Base-by-base conservation (phyloP, 2,113 vertebrate genomes). In the Nycticorax nycticorax region DNA sequence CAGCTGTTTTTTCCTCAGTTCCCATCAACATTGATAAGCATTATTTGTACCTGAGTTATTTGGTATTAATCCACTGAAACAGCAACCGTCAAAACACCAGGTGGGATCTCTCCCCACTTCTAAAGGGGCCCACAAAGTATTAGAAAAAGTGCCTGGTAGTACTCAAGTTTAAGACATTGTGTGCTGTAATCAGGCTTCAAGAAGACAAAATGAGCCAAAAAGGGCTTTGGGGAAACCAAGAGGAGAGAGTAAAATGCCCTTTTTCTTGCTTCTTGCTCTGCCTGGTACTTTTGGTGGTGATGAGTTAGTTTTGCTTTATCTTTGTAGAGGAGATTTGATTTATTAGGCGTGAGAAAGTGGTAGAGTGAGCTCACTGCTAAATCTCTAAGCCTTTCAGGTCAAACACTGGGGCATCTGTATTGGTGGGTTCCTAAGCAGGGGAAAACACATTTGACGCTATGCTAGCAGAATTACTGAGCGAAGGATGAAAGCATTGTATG, bases 11-110 rank as follows among this genome's bases (percentile, higher is more conserved):
- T 69, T 13, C 2, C n/a, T 75, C 16, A 18, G 24, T 69, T 76
- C 27, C 39, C 21, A 18, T 83, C 30, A 26, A 26, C 0, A 0
- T 1, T 28, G 22, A 57, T 74, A 74, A 77, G 17, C 1, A 1
- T 33, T 64, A 5, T 66, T 86, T 85, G 28, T 53, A 11, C 27
- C 56, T 14, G 14, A 41, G 8, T 60, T 79, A 26, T 62, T 72
- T 76, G 35, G 8, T 63, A n/a, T 62, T 48, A 55, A 72, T 55
- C 27, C 11, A 14, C 3, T 68, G 56, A 74, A 79, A 33, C 27
- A 37, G 39, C 20, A 26, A 67, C 66, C 3, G 2, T 48, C n/a
- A 45, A 71, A 93, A 53, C 5, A 57, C 8, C 6, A 19, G 28
- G 22, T 35, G 59, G n/a, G 12, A 30, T 71, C 19, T 48, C 17